Evolutionary conservation across 2,113 vertebrate species (phyloP), one percentile per base, ranked within the genome.

Genomic region (Cyprinodon brontotheroides): DNA sequence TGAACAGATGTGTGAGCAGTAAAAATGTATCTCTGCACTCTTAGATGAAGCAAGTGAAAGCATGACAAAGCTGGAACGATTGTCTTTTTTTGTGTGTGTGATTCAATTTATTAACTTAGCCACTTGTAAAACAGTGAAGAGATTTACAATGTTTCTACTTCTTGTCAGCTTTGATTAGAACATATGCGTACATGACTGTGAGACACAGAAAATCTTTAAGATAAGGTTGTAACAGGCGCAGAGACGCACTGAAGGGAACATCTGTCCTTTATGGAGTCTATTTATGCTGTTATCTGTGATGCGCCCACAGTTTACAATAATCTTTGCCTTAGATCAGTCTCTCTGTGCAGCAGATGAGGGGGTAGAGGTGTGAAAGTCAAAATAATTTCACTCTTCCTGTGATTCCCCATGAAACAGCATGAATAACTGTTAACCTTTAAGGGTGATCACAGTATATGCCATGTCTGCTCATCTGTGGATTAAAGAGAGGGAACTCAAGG

Each of bases 11-110:
- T 79, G 75, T n/a, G 2, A 68, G 57, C 38, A 78, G 50, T 65
- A 22, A 76, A 85, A 78, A 66, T 53, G 76, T 68, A 47, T 74
- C 75, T 61, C 63, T 64, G 79, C 48, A 39, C 70, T 75, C 63
- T 17, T 62, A 83, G 72, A 84, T 78, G 81, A 81, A 79, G 65
- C 78, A 79, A 85, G 80, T 79, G 85, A 89, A 90, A 82, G 83
- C 77, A 86, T 89, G 87, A 89, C 80, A 63, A 69, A 78, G 78
- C 78, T 81, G 62, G 47, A 82, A 45, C 59, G 72, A 70, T 8
- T 63, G 68, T 80, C 65, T 61, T 66, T 61, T 78, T 70, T 74
- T 20, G 13, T 47, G 70, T 69, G 53, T 64, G 68, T 36, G 4
- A 4, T 62, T 68, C 39, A 71, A 17, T 20, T 83, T 74, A 11